These are phyloP conservation scores for Bos javanicus DNA, from an alignment of 2,113 vertebrate species.

Conservation along the genomic window DNA sequence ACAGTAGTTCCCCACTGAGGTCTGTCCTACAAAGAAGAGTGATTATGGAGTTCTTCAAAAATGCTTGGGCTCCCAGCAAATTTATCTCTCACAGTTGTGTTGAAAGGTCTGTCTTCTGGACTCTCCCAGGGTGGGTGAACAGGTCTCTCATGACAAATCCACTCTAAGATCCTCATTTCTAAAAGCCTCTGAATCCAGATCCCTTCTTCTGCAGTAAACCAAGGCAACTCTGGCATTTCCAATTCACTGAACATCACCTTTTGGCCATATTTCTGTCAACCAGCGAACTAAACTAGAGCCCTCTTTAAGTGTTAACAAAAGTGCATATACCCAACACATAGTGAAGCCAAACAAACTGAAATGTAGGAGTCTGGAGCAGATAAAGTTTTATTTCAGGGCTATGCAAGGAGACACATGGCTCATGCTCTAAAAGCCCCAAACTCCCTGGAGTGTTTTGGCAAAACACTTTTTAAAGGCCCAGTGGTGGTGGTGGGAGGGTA, in stretches of 20 bases:
- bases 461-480: neutral
- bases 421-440: neutral
- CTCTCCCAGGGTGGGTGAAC: neutral
- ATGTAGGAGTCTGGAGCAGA: neutral
- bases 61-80: neutral
- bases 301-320: neutral
- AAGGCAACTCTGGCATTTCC: neutral
- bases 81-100: neutral
- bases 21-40: neutral
- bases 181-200: neutral
- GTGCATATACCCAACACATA: neutral
- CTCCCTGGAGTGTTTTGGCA: neutral
- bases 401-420: neutral
- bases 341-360: neutral
- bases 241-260: neutral
- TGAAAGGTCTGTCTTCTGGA: neutral
- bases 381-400: neutral
- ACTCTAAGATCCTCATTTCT: neutral
- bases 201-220: neutral
- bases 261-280: neutral
- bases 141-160: neutral
- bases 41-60: neutral
- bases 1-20: neutral
- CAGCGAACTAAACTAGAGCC: neutral
- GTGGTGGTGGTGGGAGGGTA: neutral